phyloP scores from a whole-genome alignment of 2,113 vertebrate genomes.

The Pachyramphus minor region DNA sequence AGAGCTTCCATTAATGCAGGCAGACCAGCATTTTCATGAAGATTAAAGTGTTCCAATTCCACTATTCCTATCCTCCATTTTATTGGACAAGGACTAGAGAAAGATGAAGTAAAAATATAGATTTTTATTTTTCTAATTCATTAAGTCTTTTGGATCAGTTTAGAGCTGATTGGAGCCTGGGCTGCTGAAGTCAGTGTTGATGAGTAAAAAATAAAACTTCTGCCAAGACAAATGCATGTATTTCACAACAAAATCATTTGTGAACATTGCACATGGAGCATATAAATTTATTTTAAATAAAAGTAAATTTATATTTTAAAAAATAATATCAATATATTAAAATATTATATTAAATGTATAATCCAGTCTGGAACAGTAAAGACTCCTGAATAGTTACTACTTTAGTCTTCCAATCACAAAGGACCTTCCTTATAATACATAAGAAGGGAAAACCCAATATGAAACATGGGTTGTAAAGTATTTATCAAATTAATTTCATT shows the following conservation, averaged over 20 bases:
- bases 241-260: not conserved
- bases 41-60: slow-evolving; percentile 7
- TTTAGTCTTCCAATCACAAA: not conserved
- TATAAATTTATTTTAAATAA: too few species aligned
- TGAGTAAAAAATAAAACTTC: not conserved
- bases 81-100: not conserved
- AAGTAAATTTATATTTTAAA: too few species aligned
- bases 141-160: not conserved
- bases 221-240: not conserved
- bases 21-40: slow-evolving; percentile 11
- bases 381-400: not conserved
- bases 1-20: slow-evolving; percentile 1
- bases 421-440: not conserved
- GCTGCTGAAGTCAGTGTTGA: not conserved
- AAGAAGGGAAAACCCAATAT: not conserved
- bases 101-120: not conserved
- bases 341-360: not conserved
- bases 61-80: not conserved
- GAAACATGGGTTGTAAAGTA: not conserved
- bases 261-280: not conserved
- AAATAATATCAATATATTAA: too few species aligned
- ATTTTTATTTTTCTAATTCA: not conserved
- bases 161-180: not conserved
- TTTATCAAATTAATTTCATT: not conserved
- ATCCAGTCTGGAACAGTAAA: not conserved